These are phyloP conservation scores for Syrrhaptes paradoxus DNA, from an alignment of 2,113 vertebrate genomes.

Conservation along the genomic window DNA sequence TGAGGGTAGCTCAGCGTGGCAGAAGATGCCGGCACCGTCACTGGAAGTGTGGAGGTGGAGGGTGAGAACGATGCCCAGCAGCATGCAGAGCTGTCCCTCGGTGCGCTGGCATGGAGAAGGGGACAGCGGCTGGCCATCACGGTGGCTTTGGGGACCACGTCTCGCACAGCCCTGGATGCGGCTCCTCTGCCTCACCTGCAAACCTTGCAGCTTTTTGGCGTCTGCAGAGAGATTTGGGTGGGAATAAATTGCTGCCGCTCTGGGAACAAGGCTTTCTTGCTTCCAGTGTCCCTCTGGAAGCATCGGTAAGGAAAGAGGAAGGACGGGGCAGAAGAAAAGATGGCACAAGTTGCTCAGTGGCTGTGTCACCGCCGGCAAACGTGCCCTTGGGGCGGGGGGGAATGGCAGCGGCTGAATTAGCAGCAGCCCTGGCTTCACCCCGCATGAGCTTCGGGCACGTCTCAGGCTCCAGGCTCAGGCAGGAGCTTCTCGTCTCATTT, in stretches of 20 bases:
- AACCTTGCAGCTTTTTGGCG: neutral
- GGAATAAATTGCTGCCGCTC: neutral
- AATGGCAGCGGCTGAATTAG: neutral
- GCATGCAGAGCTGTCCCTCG: neutral
- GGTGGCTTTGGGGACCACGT: neutral
- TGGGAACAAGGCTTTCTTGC: neutral
- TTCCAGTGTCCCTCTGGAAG: neutral
- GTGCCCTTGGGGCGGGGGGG: neutral
- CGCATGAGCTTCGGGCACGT: neutral
- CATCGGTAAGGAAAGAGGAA: neutral
- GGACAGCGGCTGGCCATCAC: accelerated
- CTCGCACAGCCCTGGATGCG: neutral
- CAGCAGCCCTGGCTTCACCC: neutral
- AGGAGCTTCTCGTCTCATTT: neutral
- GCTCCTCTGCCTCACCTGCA: neutral
- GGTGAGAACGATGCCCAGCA: accelerated
- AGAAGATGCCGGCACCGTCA: accelerated
- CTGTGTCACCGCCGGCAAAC: neutral
- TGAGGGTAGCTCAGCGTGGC: accelerated
- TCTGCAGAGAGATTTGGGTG: neutral
- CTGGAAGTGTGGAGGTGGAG: neutral
- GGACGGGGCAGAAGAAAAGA: neutral
- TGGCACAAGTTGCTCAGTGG: neutral
- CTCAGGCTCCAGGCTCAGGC: neutral
- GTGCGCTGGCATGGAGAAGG: accelerated